These are phyloP conservation scores for Enchytraeus crypticus DNA, from an alignment of 2,888 invertebrate species.

Conservation along the genomic window DNA sequence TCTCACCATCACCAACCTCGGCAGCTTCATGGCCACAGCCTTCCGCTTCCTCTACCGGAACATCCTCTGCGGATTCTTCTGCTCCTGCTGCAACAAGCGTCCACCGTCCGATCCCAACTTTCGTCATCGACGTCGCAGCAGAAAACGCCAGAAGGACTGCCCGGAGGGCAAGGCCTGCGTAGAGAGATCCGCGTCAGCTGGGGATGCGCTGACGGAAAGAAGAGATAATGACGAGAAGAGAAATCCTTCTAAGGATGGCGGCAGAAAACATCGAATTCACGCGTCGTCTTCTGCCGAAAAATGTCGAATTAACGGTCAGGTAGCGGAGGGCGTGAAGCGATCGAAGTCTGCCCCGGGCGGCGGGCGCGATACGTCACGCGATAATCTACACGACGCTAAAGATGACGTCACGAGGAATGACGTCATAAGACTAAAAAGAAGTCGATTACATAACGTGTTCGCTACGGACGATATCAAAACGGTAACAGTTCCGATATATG, in stretches of 20 bases:
- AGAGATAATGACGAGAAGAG: too few relatives aligned
- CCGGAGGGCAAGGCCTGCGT: not conserved
- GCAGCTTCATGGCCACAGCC: slow-evolving; percentile 45
- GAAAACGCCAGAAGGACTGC: not conserved
- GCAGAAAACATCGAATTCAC: too few relatives aligned
- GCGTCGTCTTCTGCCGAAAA: too few relatives aligned
- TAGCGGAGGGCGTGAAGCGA: slow-evolving; percentile 2
- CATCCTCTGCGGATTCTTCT: slow-evolving; percentile 42
- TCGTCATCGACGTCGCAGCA: too few relatives aligned
- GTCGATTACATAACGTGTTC: slow-evolving; percentile 16
- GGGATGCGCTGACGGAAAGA: not conserved
- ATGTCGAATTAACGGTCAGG: too few relatives aligned
- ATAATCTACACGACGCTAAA: too few relatives aligned
- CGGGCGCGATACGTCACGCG: too few relatives aligned
- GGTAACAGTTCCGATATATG: slow-evolving; percentile 66
- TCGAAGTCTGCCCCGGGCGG: slow-evolving; percentile 7
- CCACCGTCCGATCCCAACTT: not conserved
- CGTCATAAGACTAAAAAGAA: too few relatives aligned
- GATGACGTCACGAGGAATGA: too few relatives aligned
- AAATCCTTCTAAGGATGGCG: too few relatives aligned
- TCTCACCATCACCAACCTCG: slow-evolving; percentile 44
- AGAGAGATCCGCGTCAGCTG: not conserved
- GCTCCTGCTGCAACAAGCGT: slow-evolving; percentile 15
- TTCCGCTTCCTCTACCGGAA: slow-evolving; percentile 55
- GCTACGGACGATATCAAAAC: slow-evolving; percentile 20